phyloP scores from a whole-genome alignment of 1,140 invertebrate species.

The Leptoteleia sp. region DNA sequence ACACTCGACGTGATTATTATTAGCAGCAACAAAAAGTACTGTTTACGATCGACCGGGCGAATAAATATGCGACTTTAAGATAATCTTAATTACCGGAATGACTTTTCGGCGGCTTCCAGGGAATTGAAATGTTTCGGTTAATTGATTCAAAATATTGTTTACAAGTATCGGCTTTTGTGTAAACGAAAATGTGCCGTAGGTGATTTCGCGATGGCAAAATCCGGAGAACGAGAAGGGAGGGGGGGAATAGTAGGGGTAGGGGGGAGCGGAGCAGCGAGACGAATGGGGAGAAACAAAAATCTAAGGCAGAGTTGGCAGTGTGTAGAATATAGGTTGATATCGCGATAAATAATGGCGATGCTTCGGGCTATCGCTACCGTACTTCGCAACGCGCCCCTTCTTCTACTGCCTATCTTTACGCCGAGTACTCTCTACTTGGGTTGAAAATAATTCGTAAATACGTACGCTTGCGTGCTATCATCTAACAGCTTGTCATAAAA shows the following conservation, averaged over 20 bases:
- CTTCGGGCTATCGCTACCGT: constrained; percentile 78
- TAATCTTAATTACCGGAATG: constrained; percentile 29
- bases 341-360: constrained; percentile 80
- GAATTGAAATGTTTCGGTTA: constrained; percentile 39
- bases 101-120: not conserved
- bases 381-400: constrained; percentile 52
- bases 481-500: too few relatives aligned
- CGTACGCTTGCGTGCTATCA: too few relatives aligned
- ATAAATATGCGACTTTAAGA: constrained; percentile 50
- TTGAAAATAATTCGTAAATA: constrained; percentile 25
- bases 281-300: constrained; percentile 37
- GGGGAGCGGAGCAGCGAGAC: too few relatives aligned
- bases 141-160: constrained; percentile 44
- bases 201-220: too few relatives aligned
- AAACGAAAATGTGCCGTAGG: not conserved
- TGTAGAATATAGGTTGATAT: constrained; percentile 80
- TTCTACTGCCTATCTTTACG: constrained; percentile 33
- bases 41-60: constrained; percentile 28
- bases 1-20: constrained; percentile 50
- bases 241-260: not conserved
- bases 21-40: constrained; percentile 44
- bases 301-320: constrained; percentile 56
- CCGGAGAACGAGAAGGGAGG: not conserved
- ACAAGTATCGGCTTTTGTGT: not conserved
- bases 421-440: constrained; percentile 17